Conservation (phyloP, 2,888 invertebrate genomes). For the Netelia inedita region DNA sequence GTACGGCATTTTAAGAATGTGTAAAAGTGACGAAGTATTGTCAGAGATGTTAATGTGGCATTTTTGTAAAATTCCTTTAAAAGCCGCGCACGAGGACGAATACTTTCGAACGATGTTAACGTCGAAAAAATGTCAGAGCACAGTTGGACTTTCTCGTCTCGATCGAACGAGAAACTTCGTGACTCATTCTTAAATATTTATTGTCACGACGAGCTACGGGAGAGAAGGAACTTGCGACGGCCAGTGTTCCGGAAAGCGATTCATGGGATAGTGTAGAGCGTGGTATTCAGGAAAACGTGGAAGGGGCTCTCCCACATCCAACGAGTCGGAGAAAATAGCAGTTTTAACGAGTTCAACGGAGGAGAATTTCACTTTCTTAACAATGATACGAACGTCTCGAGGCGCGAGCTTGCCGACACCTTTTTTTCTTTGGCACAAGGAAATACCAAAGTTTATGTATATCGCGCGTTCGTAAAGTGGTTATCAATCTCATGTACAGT, state of each 20-base stretch:
- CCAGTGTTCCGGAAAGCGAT: conserved; percentile 13
- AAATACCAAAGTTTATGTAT: not conserved
- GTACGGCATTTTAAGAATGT: no score
- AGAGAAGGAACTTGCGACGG: conserved; percentile 1
- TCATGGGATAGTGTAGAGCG: not conserved
- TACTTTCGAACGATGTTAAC: not conserved
- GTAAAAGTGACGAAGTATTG: no score
- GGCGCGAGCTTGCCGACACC: not conserved
- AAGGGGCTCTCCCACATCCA: not conserved
- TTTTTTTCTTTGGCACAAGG: conserved; percentile 5
- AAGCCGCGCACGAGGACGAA: not conserved
- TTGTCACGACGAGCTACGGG: not conserved
- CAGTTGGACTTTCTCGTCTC: not conserved
- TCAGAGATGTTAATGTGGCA: no score
- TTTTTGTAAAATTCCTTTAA: no score
- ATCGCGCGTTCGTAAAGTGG: not conserved
- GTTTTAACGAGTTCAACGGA: not conserved
- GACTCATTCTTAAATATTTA: not conserved
- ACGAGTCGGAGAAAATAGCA: conserved; percentile 13
- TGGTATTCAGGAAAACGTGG: not conserved
- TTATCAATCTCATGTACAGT: not conserved
- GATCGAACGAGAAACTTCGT: not conserved
- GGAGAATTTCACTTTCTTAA: conserved; percentile 30
- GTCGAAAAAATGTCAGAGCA: not conserved
- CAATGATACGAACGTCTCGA: not conserved